Percentiles rank a stretch among this genome's conserved stretches.
Evolutionary conservation across 2,888 invertebrate species (phyloP).

Genomic region (Chrysina gloriosa): DNA sequence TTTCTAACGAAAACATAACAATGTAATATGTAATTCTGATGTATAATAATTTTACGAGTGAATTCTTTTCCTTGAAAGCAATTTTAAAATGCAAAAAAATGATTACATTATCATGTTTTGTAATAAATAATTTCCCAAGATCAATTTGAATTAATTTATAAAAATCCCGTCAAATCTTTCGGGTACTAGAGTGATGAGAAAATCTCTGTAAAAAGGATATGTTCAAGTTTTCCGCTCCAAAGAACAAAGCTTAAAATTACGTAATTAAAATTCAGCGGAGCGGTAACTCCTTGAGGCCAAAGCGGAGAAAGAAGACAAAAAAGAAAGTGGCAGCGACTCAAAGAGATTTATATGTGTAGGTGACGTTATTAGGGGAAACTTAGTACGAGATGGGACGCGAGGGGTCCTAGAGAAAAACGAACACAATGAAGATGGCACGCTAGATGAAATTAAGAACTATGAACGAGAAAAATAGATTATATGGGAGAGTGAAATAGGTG

Average conservation of each 20-base stretch:
- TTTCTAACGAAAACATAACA: too few species aligned
- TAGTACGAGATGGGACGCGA: constrained; percentile 14
- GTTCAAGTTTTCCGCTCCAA: background rate
- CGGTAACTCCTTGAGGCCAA: constrained; percentile 30
- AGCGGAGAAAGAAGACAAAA: background rate
- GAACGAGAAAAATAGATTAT: constrained; percentile 3
- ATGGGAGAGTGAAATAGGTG: background rate
- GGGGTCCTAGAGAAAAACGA: constrained; percentile 8
- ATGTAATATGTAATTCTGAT: too few species aligned
- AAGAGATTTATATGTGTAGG: constrained; percentile 38
- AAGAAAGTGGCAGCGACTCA: constrained; percentile 27
- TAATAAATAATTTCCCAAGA: constrained; percentile 17
- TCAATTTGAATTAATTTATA: constrained; percentile 36
- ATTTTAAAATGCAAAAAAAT: background rate
- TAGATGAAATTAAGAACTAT: constrained; percentile 19
- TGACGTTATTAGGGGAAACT: constrained; percentile 31
- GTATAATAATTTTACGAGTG: too few species aligned
- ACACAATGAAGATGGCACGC: background rate
- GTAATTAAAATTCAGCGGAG: constrained; percentile 43
- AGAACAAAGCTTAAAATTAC: constrained; percentile 43
- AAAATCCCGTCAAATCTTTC: constrained; percentile 29
- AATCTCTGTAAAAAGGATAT: constrained; percentile 4
- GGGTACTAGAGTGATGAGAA: constrained; percentile 6
- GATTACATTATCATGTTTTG: background rate
- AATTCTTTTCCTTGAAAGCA: background rate